Evolutionary conservation across 2,113 vertebrate species (phyloP).

Genomic region (Nicator chloris): DNA sequence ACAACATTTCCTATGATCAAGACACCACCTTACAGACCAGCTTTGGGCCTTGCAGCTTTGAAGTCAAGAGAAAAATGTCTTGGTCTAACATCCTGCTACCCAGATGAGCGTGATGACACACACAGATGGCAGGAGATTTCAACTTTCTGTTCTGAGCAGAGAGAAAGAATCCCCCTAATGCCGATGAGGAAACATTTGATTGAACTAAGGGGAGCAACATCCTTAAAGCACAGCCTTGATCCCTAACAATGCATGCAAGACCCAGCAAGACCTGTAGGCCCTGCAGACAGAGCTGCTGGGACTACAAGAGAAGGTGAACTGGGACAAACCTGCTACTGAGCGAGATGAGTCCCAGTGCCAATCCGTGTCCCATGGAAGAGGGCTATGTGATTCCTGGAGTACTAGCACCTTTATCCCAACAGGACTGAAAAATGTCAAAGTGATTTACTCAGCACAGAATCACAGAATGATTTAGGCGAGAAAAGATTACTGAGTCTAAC

Average conservation of each 20-base stretch:
- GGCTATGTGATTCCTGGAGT: neutral
- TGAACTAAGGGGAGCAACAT: conserved; percentile 15
- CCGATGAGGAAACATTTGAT: neutral
- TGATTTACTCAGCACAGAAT: neutral
- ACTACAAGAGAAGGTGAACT: neutral
- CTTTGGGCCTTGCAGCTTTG: neutral
- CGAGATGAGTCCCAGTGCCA: neutral
- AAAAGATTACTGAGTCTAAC: neutral
- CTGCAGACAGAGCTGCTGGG: neutral
- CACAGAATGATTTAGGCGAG: neutral
- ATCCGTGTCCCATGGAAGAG: neutral
- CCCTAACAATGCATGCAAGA: conserved; percentile 2
- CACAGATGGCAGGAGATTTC: neutral
- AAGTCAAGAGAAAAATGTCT: neutral
- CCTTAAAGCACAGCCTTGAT: conserved; percentile 22
- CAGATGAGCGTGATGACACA: neutral
- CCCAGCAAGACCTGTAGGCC: neutral
- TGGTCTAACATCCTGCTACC: neutral
- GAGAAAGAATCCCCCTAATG: neutral
- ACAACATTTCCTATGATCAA: neutral
- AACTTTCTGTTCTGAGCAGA: neutral
- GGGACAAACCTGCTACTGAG: neutral
- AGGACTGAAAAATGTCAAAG: neutral
- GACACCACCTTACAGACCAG: neutral
- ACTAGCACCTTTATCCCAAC: neutral